A percentile compares a stretch with the other conserved stretches of the same genome.
These are phyloP conservation scores for Rhea pennata DNA, from an alignment of 2,113 vertebrate genomes.

Conservation along the genomic window DNA sequence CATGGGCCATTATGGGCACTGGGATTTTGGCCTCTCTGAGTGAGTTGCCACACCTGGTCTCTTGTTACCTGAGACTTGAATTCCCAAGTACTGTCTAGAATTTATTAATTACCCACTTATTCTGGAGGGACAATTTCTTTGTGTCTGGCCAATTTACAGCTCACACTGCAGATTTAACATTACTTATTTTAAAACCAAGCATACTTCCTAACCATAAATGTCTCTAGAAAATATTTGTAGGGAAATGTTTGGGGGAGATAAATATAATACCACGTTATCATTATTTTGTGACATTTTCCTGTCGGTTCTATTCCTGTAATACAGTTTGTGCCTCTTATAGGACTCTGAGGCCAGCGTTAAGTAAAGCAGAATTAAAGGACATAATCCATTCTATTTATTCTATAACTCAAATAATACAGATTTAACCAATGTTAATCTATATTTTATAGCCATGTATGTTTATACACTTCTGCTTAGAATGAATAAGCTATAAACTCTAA, in stretches of 20 bases:
- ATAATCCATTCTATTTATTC: not conserved
- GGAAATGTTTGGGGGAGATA: not conserved
- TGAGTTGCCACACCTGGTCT: not conserved
- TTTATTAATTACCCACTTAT: not conserved
- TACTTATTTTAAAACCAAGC: not conserved
- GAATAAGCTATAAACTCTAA: not conserved
- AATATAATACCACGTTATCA: not conserved
- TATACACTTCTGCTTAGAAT: not conserved
- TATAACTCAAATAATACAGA: not conserved
- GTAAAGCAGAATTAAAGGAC: not conserved
- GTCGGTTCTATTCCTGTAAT: not conserved
- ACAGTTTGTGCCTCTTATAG: not conserved
- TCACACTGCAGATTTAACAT: not conserved
- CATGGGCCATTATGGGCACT: rapidly evolving
- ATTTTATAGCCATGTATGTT: not conserved
- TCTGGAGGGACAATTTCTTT: not conserved
- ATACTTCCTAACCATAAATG: not conserved
- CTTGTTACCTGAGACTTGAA: not conserved
- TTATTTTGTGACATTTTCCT: not conserved
- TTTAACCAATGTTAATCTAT: not conserved
- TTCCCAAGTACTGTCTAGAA: not conserved
- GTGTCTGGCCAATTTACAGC: not conserved
- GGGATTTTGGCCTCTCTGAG: not conserved
- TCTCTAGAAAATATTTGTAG: not conserved
- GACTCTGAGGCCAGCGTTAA: not conserved